Evolutionary conservation across 2,888 invertebrate genomes (phyloP), one percentile per base, ranked within the genome.

Genomic region (Dioctria linearis): DNA sequence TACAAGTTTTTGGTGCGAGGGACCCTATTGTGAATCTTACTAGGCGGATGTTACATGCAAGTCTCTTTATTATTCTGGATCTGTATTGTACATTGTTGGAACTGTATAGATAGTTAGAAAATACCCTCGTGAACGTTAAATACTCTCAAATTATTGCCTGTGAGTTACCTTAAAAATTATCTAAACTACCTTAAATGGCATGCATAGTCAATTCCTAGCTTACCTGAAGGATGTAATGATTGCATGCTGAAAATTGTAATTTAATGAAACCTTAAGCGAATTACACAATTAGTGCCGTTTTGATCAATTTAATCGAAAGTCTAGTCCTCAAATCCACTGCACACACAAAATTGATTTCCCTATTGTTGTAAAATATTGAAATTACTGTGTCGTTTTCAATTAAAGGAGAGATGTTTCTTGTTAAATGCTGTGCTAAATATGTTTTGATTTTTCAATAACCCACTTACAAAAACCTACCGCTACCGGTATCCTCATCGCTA

Each of bases 231-330:
- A 40, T 42, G 4, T 65, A 13, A 42, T 40, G 5, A 65, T 65
- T 42, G 65, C 63, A 42, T 63, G 63, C 65, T n/a, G 65, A 65
- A 65, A 65, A 42, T 65, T 65, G 11, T 13, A 65, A 39, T 65
- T 65, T 42, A n/a, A 9, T 11, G n/a, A n/a, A 4, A 39, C 65
- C 42, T 63, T 65, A 65, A 40, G 13, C n/a, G 40, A 65, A 65
- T 65, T 65, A 42, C 65, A 42, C 11, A 42, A 65, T 65, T 65
- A 65, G 65, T 11, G 42, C 65, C 0, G 42, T 42, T 40, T 42
- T 65, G 40, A n/a, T 5, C 40, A 65, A 42, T 65, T 65, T 65
- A 25, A 25, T 25, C 25, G 25, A 25, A 25, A 25, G 25, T 25
- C 25, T 25, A 25, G 25, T 25, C 25, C 25, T 25, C 25, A 25